Percentiles rank a stretch among this genome's conserved stretches.
Conservation (phyloP, 2,888 invertebrate species). For the Nysson spinosus region DNA sequence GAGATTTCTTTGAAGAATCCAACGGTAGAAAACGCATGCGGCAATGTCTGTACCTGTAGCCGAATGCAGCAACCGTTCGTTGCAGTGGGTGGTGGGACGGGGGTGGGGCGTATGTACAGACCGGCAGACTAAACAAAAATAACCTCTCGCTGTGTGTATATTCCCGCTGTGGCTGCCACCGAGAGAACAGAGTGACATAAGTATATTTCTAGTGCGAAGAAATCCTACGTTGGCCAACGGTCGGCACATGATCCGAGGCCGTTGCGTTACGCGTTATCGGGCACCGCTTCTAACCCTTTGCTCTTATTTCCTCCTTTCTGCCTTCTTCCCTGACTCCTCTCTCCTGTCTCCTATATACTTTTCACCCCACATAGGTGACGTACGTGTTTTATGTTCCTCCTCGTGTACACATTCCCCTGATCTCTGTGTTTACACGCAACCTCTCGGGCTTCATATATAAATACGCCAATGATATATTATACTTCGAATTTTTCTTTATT, state of each 20-base stretch:
- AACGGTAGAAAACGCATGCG: neutral
- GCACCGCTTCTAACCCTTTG: neutral
- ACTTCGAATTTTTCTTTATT: too few relatives aligned
- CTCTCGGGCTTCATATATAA: too few relatives aligned
- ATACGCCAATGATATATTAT: too few relatives aligned
- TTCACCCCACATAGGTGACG: too few relatives aligned
- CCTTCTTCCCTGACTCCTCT: neutral
- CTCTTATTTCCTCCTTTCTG: neutral
- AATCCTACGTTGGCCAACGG: constrained; percentile 30
- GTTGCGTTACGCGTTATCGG: constrained; percentile 19
- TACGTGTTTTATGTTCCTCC: too few relatives aligned
- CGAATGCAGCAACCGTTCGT: constrained; percentile 27
- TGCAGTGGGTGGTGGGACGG: too few relatives aligned
- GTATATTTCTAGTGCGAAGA: constrained; percentile 49
- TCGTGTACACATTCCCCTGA: too few relatives aligned
- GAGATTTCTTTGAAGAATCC: too few relatives aligned
- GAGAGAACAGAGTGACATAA: constrained; percentile 51
- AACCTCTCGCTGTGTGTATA: constrained; percentile 45
- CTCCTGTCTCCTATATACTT: too few relatives aligned
- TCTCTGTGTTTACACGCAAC: too few relatives aligned
- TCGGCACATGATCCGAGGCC: neutral
- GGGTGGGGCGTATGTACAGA: constrained; percentile 32
- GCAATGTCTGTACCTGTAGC: constrained; percentile 19
- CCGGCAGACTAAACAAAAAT: constrained; percentile 66
- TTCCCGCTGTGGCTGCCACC: constrained; percentile 33